Evolutionary conservation across 2,888 invertebrate species (phyloP).

Genomic region (Allolobophora icterica): DNA sequence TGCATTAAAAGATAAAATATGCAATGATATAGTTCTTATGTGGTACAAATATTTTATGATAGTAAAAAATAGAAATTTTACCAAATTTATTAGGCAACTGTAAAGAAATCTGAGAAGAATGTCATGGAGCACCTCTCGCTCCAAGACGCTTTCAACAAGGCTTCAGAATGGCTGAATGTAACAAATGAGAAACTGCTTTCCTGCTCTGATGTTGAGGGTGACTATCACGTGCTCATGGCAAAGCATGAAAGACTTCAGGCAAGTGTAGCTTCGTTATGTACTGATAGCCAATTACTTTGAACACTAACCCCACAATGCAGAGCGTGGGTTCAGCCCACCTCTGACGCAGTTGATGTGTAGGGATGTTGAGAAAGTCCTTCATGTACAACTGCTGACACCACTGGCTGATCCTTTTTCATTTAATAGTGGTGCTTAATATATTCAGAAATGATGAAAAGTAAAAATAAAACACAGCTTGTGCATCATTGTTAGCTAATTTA

Average conservation of each 20-base stretch:
- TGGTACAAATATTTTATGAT: background rate
- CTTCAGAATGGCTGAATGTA: slow-evolving; percentile 82
- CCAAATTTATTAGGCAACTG: background rate
- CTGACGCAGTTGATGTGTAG: too few relatives aligned
- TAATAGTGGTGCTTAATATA: background rate
- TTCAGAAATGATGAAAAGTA: background rate
- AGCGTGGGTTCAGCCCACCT: too few relatives aligned
- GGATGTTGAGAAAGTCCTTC: too few relatives aligned
- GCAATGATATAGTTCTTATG: background rate
- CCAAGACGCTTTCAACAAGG: slow-evolving; percentile 80
- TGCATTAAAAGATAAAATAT: background rate
- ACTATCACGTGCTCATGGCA: slow-evolving; percentile 57
- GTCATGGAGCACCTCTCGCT: slow-evolving; percentile 86
- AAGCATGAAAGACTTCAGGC: slow-evolving; percentile 55
- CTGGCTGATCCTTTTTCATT: too few relatives aligned
- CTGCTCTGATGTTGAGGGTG: slow-evolving; percentile 58
- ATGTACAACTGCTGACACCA: too few relatives aligned
- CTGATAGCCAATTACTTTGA: too few relatives aligned
- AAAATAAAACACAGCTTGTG: background rate
- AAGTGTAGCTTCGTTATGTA: background rate
- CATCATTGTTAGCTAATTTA: too few relatives aligned
- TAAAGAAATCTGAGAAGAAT: slow-evolving; percentile 72
- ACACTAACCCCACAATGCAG: too few relatives aligned
- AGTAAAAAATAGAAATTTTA: background rate
- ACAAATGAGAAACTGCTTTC: slow-evolving; percentile 73